phyloP scores from a whole-genome alignment of 1,140 invertebrate genomes.

The Drosophila sturtevanti region DNA sequence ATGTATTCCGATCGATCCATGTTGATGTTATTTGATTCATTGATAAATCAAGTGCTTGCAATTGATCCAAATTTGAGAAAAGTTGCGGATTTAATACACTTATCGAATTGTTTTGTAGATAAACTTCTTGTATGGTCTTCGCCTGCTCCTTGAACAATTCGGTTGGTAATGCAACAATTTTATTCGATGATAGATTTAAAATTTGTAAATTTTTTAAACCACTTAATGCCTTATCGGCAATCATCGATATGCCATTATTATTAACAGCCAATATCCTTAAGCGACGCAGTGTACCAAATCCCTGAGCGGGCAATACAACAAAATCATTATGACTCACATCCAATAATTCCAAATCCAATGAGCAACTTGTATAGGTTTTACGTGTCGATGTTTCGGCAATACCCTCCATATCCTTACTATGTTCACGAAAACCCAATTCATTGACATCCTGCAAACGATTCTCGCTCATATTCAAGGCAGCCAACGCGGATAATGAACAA shows the following conservation, averaged over 20 bases:
- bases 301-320: conserved; percentile 89
- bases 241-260: conserved; percentile 93
- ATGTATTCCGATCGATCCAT: conserved; percentile 92
- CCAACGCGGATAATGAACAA: conserved; percentile 90
- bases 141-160: conserved; percentile 91
- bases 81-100: conserved; percentile 90
- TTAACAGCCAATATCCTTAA: conserved; percentile 90
- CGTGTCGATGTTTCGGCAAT: conserved; percentile 57
- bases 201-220: conserved; percentile 91
- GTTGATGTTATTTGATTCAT: conserved; percentile 92
- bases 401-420: conserved; percentile 69
- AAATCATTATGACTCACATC: conserved; percentile 94
- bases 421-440: conserved; percentile 90
- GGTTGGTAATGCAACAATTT: conserved; percentile 93
- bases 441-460: conserved; percentile 93
- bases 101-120: conserved; percentile 94
- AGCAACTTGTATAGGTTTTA: conserved; percentile 84
- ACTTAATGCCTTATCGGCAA: conserved; percentile 90
- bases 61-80: conserved; percentile 92
- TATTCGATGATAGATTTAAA: conserved; percentile 93
- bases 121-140: conserved; percentile 91
- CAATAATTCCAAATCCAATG: conserved; percentile 90
- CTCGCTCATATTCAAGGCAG: conserved; percentile 90
- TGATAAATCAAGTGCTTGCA: conserved; percentile 93
- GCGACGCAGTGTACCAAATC: conserved; percentile 89